phyloP scores from a whole-genome alignment of 37 sponge, comb jelly and placozoan genomes.

The Cliona cf. orientalis region DNA sequence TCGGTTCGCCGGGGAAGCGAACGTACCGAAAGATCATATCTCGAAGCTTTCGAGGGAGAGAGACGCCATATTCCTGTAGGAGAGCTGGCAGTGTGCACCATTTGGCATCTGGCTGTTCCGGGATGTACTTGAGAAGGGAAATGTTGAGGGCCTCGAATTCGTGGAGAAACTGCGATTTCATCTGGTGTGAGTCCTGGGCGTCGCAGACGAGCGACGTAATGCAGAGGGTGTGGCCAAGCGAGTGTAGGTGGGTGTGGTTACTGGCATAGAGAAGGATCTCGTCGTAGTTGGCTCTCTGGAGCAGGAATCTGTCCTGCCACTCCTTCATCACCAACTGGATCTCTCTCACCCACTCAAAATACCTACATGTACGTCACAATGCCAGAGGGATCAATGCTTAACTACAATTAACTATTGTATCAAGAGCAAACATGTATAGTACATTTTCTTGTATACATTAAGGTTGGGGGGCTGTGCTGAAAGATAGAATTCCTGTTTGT shows the following conservation, averaged over 20 bases:
- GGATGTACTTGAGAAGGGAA: conserved; percentile 36
- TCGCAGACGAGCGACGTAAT: conserved; percentile 3
- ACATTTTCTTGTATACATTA: not conserved
- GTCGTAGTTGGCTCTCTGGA: conserved; percentile 46
- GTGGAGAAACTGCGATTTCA: not conserved
- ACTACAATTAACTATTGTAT: not conserved
- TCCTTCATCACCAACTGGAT: conserved; percentile 23
- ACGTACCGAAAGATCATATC: conserved; percentile 9
- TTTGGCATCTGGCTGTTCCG: conserved; percentile 31
- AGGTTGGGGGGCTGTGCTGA: not conserved
- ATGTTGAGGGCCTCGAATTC: conserved; percentile 46
- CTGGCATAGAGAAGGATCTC: conserved; percentile 44
- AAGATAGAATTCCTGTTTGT: too few species aligned
- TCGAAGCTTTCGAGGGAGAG: conserved; percentile 11
- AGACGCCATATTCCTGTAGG: conserved; percentile 32
- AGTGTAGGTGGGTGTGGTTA: not conserved
- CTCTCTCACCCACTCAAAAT: conserved; percentile 52
- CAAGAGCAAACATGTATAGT: too few species aligned
- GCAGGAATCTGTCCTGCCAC: conserved; percentile 40
- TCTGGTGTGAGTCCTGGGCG: not conserved
- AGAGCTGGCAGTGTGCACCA: conserved; percentile 28
- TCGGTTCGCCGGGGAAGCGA: conserved; percentile 26
- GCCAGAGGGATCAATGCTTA: too few species aligned
- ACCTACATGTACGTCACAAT: too few species aligned
- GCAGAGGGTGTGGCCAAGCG: conserved; percentile 26